Evolutionary conservation across 2,113 vertebrate species (phyloP), one percentile per base, ranked within the genome.

Genomic region (Muntiacus muntjak): DNA sequence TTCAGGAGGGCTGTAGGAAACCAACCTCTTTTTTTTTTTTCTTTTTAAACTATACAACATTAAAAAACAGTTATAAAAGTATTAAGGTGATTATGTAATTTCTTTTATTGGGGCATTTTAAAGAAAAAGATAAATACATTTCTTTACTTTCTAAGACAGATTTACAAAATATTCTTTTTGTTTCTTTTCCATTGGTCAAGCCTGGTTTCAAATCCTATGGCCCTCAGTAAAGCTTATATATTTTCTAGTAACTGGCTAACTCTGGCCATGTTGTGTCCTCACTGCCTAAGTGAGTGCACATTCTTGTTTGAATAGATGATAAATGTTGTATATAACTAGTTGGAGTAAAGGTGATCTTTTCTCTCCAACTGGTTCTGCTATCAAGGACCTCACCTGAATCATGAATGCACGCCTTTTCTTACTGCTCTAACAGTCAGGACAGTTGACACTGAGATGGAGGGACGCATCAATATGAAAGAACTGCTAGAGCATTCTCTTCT

Each of bases 51-150:
- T 95, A 60, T 7, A 91, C 11, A 62, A 78, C 16, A 86, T 81
- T 85, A 82, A 92, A 93, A 96, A 92, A 84, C 8, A 93, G 7
- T 58, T 92, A 36, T 15, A 94, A 55, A 82, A 58, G 85, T 94
- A 45, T 33, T 83, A 81, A 43, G 36, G 74, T 40, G 33, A 16
- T 40, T 92, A 26, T 43, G 33, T 45, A 87, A 79, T 76, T 88
- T 87, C 7, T 81, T 89, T 89, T 45, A 87, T 52, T 90, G 23
- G 45, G 15, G 25, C 17, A n/a, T 50, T 91, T 79, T 84, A 81
- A n/a, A 76, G 36, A 82, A 91, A 96, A 87, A 87, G 6, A 85
- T 43, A 95, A 93, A 47, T 76, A 81, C 2, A 5, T 96, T 90
- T 15, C 16, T 30, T 93, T 84, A 78, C 36, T 55, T 89, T 92